Base-by-base conservation (phyloP, 2,888 invertebrate genomes). In the Strigamia crassipes region DNA sequence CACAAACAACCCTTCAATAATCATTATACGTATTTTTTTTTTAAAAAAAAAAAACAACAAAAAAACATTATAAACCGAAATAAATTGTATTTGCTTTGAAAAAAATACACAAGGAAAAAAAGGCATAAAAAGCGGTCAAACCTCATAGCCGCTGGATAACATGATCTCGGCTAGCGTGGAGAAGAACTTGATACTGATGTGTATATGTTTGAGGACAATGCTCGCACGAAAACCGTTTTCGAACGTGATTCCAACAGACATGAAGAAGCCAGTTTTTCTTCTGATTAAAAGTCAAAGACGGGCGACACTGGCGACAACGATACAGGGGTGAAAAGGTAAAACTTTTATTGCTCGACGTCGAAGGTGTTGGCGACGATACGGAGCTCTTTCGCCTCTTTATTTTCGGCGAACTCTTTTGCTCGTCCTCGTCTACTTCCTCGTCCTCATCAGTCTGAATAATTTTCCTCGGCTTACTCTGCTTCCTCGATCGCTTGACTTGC, bases 191-290 rank as follows among this genome's bases (percentile, higher is more conserved):
- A 85, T 90, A 90, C 84, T 89, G 87, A 85, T 90, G 89, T 56
- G 86, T 86, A 85, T 89, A 90, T 66, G 86, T 85, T 84, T 87
- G 86, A 84, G 87, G 88, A 85, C 90, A 90, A 84, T 89, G 89
- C 84, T 89, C 90, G 85, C 90, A 90, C 83, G 87, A 86, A 85
- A 88, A 89, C 78, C 85, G 85, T 83, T 86, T 87, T 83, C 86
- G 85, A 46, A 85, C 85, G 85, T 91, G 91, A 82, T 89, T 88
- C 90, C 91, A 91, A 27, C 89, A 86, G 77, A 87, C 86, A 85
- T 91, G 91, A 82, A 91, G 79, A n/a, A 82, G 9, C n/a, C 82
- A 78, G 23, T 83, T 82, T n/a, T 78, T 41, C 10, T 51, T 82
- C 15, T 61, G 21, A 77, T 41, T 78, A 41, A 78, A 83, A 15